phyloP scores from a whole-genome alignment of 2,797 vertebrate genomes.

The Selene dorsalis region DNA sequence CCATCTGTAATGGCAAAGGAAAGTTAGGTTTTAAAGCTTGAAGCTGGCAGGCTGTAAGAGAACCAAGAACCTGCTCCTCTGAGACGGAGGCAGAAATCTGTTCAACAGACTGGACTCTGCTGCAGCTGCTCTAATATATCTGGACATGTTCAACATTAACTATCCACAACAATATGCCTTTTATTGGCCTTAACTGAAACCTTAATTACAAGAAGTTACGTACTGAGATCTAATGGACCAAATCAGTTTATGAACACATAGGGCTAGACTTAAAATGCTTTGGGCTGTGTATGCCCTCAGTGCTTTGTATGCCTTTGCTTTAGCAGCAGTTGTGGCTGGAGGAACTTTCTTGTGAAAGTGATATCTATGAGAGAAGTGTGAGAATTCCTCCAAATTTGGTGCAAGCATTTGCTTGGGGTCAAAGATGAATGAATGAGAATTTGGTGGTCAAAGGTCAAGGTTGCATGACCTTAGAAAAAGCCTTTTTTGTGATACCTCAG shows the following conservation, averaged over 20 bases:
- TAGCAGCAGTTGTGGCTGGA: too few species aligned
- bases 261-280: neutral
- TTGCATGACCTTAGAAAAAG: too few species aligned
- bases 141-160: slow-evolving; percentile 3
- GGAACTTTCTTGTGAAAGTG: neutral
- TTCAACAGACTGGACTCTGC: slow-evolving; percentile 17
- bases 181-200: neutral
- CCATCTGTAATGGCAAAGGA: slow-evolving; percentile 33
- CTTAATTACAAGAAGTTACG: neutral
- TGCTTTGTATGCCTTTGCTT: too few species aligned
- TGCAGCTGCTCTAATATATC: slow-evolving; percentile 35
- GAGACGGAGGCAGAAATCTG: slow-evolving; percentile 42
- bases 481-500: too few species aligned
- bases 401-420: too few species aligned
- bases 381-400: neutral
- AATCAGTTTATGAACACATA: neutral
- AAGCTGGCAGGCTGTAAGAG: slow-evolving; percentile 38
- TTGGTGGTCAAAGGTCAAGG: too few species aligned
- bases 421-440: too few species aligned
- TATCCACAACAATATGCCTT: neutral
- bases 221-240: neutral
- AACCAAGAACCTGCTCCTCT: slow-evolving; percentile 42
- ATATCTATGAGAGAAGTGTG: too few species aligned
- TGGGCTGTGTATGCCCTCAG: neutral
- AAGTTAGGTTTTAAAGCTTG: slow-evolving; percentile 39